Percentiles rank a stretch among this genome's conserved stretches.
Conservation (phyloP, 2,888 invertebrate genomes). For the Chydorus sphaericus region DNA sequence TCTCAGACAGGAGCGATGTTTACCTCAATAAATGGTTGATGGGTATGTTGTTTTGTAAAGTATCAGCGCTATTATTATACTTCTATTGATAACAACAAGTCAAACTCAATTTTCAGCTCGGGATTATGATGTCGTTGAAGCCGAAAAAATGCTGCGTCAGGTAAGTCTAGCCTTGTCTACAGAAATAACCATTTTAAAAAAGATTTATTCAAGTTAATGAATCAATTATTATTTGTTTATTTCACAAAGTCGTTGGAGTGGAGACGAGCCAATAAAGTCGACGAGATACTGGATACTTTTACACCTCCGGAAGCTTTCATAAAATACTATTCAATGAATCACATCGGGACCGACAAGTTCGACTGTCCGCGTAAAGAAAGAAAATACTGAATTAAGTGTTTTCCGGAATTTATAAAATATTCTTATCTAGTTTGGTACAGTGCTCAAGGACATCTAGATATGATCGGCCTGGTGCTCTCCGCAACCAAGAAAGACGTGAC, state of each 20-base stretch:
- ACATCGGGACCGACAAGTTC: conserved; percentile 65
- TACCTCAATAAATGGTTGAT: conserved; percentile 69
- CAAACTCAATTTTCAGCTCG: conserved; percentile 53
- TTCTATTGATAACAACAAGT: background rate
- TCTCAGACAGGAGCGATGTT: conserved; percentile 60
- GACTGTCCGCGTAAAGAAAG: conserved; percentile 51
- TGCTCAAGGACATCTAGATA: conserved; percentile 65
- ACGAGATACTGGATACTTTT: conserved; percentile 26
- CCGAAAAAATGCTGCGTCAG: conserved; percentile 79
- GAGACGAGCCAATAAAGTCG: conserved; percentile 61
- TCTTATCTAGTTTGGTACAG: no score
- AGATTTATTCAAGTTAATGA: no score
- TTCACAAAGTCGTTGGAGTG: conserved; percentile 47
- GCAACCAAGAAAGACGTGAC: conserved; percentile 56
- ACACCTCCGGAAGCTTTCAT: conserved; percentile 38
- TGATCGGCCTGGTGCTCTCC: conserved; percentile 63
- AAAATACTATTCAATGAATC: conserved; percentile 62
- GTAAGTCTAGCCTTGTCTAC: no score
- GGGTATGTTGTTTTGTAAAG: no score
- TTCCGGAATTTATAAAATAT: no score
- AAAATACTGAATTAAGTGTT: background rate
- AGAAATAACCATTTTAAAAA: no score
- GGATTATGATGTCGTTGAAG: conserved; percentile 70
- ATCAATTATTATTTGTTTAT: background rate
- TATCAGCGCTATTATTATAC: background rate